Conservation (phyloP, 2,888 invertebrate genomes). For the Amorpha juglandis region DNA sequence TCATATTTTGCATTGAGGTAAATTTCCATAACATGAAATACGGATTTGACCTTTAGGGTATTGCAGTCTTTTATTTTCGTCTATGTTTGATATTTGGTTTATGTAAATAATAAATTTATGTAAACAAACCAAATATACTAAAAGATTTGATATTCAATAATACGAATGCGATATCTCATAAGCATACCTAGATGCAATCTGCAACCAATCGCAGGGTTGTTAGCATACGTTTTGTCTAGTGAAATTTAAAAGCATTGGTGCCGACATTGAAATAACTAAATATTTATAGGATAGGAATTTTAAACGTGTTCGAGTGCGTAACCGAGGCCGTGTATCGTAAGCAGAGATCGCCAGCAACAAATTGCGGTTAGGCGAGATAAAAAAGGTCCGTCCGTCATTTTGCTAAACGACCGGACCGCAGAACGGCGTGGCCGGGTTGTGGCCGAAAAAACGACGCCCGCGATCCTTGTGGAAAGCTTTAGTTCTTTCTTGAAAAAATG, state of each 20-base stretch:
- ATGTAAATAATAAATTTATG: too few species aligned
- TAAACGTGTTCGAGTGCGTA: conserved; percentile 64
- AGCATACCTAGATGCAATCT: conserved; percentile 28
- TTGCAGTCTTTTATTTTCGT: background rate
- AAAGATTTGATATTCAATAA: background rate
- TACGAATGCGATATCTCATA: background rate
- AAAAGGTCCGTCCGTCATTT: conserved; percentile 83
- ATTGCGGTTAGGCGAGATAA: conserved; percentile 81
- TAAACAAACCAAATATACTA: too few species aligned
- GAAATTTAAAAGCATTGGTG: conserved; percentile 54
- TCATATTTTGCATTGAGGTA: background rate
- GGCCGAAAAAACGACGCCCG: conserved; percentile 60
- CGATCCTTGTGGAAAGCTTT: conserved; percentile 50
- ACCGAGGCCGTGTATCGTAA: conserved; percentile 67
- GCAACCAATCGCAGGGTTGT: conserved; percentile 32
- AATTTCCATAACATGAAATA: background rate
- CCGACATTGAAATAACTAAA: conserved; percentile 58
- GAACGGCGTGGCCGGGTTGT: conserved; percentile 58
- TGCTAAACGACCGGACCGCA: conserved; percentile 73
- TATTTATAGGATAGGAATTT: conserved; percentile 71
- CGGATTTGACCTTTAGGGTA: background rate
- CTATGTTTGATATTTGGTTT: background rate
- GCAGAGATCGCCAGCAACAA: conserved; percentile 75
- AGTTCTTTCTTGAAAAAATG: conserved; percentile 64
- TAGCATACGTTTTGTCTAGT: conserved; percentile 28